Conservation (phyloP, 2,797 vertebrate genomes). For the Anableps anableps region DNA sequence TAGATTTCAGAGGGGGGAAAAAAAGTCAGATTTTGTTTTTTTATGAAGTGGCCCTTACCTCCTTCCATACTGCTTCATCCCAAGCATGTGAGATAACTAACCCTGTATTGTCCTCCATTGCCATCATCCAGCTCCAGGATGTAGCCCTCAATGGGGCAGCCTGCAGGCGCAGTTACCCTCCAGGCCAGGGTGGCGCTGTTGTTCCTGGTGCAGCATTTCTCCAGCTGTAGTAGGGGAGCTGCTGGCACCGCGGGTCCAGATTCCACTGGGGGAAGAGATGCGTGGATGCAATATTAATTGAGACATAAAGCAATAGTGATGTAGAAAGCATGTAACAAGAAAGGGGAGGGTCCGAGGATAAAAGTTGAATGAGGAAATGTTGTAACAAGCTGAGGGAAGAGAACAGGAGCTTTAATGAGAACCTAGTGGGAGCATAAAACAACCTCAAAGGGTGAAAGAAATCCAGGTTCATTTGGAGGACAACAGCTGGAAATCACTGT, state of each 20-base stretch:
- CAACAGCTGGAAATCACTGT: constrained; percentile 41
- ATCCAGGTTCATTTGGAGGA: constrained; percentile 42
- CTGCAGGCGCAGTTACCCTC: constrained; percentile 86
- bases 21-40: too few species aligned
- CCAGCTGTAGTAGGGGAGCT: constrained; percentile 92
- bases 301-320: not conserved
- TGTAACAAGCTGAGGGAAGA: constrained; percentile 30
- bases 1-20: too few species aligned
- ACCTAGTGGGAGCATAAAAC: constrained; percentile 15
- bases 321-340: not conserved
- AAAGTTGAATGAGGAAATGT: constrained; percentile 25
- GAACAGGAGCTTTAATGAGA: constrained; percentile 36
- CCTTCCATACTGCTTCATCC: not conserved
- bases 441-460: constrained; percentile 9
- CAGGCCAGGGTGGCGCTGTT: constrained; percentile 98
- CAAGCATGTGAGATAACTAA: constrained; percentile 64
- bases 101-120: constrained; percentile 95
- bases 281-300: constrained; percentile 9
- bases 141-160: constrained; percentile 91
- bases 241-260: constrained; percentile 84
- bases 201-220: constrained; percentile 95
- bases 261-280: constrained; percentile 67
- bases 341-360: not conserved
- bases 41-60: not conserved
- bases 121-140: constrained; percentile 98